These are phyloP conservation scores for Seriola dumerili DNA, from an alignment of 2,113 vertebrate genomes.

Conservation along the genomic window DNA sequence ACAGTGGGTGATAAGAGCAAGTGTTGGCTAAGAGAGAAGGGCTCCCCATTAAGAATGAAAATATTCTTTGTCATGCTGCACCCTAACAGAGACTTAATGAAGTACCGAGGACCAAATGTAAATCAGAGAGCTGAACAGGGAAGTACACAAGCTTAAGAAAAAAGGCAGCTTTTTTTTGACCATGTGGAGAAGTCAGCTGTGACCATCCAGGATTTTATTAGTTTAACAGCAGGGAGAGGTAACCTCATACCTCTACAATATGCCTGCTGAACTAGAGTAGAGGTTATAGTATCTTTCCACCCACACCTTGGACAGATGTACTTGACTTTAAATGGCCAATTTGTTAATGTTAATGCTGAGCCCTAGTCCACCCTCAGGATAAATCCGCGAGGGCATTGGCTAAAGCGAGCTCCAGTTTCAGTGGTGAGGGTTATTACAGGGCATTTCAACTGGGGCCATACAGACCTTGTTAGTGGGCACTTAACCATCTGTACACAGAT, in stretches of 20 bases:
- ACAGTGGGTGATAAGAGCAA: conserved; percentile 7
- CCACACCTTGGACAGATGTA: conserved; percentile 66
- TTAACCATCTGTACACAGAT: conserved; percentile 86
- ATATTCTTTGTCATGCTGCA: conserved; percentile 14
- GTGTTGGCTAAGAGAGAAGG: conserved; percentile 17
- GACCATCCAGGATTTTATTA: neutral
- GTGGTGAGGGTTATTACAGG: conserved; percentile 65
- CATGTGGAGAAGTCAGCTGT: conserved; percentile 3
- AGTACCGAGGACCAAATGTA: neutral
- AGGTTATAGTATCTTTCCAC: conserved; percentile 36
- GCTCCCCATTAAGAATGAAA: conserved; percentile 25
- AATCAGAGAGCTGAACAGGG: neutral
- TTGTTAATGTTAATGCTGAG: conserved; percentile 65
- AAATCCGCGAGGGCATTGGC: conserved; percentile 55
- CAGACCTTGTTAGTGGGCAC: conserved; percentile 82
- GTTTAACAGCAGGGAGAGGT: neutral
- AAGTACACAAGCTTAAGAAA: neutral
- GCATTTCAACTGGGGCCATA: conserved; percentile 75
- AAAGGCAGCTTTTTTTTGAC: conserved; percentile 14
- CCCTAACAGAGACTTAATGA: conserved; percentile 13
- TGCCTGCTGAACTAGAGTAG: conserved; percentile 14
- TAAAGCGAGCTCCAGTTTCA: conserved; percentile 63
- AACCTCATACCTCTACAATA: neutral
- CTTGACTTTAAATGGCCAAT: conserved; percentile 64
- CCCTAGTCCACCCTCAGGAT: conserved; percentile 57